A percentile compares a stretch with the other conserved stretches of the same genome.
phyloP scores from a whole-genome alignment of 1,140 invertebrate species.

The Rhagoletis zephyria region DNA sequence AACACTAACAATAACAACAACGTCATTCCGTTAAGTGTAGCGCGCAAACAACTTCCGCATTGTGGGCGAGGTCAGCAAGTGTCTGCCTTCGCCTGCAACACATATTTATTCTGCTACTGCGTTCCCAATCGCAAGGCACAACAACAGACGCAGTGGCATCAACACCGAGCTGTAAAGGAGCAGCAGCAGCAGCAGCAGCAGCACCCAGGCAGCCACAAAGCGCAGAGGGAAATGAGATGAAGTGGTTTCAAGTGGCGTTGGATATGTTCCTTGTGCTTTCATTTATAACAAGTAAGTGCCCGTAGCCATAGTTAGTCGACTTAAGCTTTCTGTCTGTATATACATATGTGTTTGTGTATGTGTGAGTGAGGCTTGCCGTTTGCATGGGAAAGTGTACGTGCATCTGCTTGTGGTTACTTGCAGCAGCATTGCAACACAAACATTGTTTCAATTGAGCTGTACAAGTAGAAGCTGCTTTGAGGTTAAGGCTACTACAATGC shows the following conservation, averaged over 20 bases:
- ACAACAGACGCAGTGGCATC: conserved; percentile 17
- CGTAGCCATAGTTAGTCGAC: conserved; percentile 35
- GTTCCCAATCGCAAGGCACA: not conserved
- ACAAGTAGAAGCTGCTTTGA: not conserved
- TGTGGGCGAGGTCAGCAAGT: conserved; percentile 1
- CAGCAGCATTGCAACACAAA: not conserved
- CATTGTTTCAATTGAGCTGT: conserved; percentile 18
- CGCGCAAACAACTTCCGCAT: conserved; percentile 45
- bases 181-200: conserved; percentile 15
- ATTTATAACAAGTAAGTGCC: conserved; percentile 60
- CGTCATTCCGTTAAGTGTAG: not conserved
- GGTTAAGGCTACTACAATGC: not conserved
- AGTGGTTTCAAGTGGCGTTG: conserved; percentile 62
- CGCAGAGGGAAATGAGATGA: conserved; percentile 61
- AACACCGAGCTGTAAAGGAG: not conserved
- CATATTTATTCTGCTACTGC: not conserved
- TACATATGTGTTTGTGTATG: not conserved
- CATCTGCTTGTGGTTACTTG: not conserved
- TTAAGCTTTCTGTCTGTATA: not conserved
- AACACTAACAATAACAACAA: conserved; percentile 4
- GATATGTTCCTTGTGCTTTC: conserved; percentile 62
- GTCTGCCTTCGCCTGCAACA: not conserved
- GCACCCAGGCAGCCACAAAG: conserved; percentile 51
- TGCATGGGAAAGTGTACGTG: not conserved
- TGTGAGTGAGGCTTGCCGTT: not conserved